A percentile compares a stretch with the other conserved stretches of the same genome.
Evolutionary conservation across 2,797 vertebrate species (phyloP).

Genomic region (Oreochromis grahami): DNA sequence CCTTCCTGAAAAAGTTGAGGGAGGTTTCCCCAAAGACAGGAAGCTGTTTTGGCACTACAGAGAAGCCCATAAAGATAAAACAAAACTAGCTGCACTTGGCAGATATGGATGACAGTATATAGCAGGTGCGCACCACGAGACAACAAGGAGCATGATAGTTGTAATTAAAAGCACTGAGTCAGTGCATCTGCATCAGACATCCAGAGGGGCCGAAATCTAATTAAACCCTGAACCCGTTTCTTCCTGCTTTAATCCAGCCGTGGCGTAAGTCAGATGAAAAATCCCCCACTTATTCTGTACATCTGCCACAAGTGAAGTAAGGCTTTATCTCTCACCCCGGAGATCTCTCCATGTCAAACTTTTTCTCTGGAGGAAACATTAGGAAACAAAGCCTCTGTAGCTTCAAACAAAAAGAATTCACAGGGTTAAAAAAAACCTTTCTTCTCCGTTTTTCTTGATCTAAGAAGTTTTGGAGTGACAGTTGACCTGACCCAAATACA

Average conservation of each 20-base stretch:
- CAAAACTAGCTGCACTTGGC: not conserved
- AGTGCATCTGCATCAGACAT: conserved; percentile 13
- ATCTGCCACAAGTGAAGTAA: not conserved
- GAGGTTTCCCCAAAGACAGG: not conserved
- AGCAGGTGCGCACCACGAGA: conserved; percentile 10
- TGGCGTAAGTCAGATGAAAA: conserved; percentile 3
- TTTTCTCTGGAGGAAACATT: not conserved
- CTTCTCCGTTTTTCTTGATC: conserved; percentile 4
- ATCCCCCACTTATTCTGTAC: not conserved
- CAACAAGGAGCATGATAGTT: conserved; percentile 1
- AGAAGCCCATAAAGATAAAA: not conserved
- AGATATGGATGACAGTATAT: not conserved
- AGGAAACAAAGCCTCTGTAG: not conserved
- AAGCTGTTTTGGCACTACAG: not conserved
- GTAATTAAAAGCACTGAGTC: conserved; percentile 34
- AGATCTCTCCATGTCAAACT: not conserved
- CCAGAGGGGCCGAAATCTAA: not conserved
- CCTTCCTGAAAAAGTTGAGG: not conserved
- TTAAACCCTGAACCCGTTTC: conserved; percentile 11
- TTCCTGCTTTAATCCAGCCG: not conserved
- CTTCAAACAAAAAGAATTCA: not conserved
- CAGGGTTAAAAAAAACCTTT: not conserved
- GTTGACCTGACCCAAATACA: conserved; percentile 53
- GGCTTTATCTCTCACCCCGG: not conserved
- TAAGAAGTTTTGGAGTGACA: conserved; percentile 34